A percentile compares a stretch with the other conserved stretches of the same genome.
Evolutionary conservation across 2,113 vertebrate species (phyloP).

Genomic region (Entosphenus tridentatus): DNA sequence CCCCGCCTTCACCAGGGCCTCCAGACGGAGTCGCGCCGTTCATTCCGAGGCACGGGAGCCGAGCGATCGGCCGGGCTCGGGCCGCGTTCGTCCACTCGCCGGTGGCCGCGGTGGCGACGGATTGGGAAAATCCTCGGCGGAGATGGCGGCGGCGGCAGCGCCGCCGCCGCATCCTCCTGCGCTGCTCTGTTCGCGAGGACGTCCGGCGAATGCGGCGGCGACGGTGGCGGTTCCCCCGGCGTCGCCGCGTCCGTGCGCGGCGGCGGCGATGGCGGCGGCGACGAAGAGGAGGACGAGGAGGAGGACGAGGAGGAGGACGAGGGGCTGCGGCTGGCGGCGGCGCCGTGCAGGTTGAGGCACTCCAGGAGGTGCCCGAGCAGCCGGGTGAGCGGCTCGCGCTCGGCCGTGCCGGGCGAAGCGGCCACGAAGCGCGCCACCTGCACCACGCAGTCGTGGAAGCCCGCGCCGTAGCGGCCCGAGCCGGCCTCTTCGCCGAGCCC

Average conservation of each 20-base stretch:
- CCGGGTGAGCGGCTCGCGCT: background rate
- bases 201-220: background rate
- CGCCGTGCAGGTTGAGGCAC: slow-evolving; percentile 52
- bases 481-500: too few relatives aligned
- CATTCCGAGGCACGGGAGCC: slow-evolving; percentile 17
- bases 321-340: slow-evolving; percentile 82
- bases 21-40: slow-evolving; percentile 49
- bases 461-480: slow-evolving; percentile 78
- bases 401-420: slow-evolving; percentile 13
- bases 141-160: too few relatives aligned
- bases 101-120: too few relatives aligned
- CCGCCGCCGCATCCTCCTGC: too few relatives aligned
- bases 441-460: slow-evolving; percentile 95
- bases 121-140: too few relatives aligned
- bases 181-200: background rate
- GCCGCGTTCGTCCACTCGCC: too few relatives aligned
- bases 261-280: background rate
- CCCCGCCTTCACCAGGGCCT: slow-evolving; percentile 55
- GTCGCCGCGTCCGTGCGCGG: background rate
- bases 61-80: too few relatives aligned
- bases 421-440: slow-evolving; percentile 65
- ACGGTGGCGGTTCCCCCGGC: background rate
- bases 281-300: slow-evolving; percentile 30
- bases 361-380: slow-evolving; percentile 23
- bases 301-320: slow-evolving; percentile 63